phyloP scores from a whole-genome alignment of 2,113 vertebrate species.

The Nipponia nippon region DNA sequence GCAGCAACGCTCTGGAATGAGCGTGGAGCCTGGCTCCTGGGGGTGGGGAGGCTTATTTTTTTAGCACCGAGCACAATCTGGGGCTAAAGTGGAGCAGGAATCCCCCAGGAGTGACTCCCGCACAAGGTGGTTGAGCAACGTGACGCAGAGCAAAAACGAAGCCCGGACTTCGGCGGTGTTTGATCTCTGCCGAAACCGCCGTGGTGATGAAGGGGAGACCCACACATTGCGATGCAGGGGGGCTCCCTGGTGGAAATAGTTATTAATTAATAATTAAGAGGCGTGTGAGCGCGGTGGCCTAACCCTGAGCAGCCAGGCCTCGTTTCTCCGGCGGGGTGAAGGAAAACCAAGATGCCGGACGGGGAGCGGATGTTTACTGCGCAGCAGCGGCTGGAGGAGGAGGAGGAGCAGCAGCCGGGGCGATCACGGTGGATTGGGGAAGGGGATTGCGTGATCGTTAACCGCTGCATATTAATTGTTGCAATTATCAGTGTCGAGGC shows the following conservation, averaged over 20 bases:
- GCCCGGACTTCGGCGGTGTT: accelerated
- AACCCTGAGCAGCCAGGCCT: neutral
- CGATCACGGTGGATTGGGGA: neutral
- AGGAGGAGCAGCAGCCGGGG: neutral
- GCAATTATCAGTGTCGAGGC: accelerated
- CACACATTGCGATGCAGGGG: accelerated
- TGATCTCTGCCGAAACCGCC: accelerated
- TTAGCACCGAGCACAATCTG: too few relatives aligned
- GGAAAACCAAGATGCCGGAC: neutral
- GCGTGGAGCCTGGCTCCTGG: neutral
- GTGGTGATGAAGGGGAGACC: too few relatives aligned
- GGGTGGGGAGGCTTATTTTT: accelerated
- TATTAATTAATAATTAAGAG: neutral
- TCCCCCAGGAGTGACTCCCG: neutral
- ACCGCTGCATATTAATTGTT: accelerated
- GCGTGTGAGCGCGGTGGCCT: accelerated
- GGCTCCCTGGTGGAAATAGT: neutral
- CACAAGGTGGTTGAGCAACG: neutral
- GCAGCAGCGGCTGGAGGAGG: neutral
- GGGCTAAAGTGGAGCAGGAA: neutral
- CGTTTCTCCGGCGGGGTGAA: neutral
- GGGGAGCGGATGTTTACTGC: neutral
- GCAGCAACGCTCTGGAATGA: too few relatives aligned
- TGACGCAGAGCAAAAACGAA: neutral
- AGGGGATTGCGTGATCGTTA: neutral